phyloP scores from a whole-genome alignment of 2,113 vertebrate genomes.

The Pachypanchax playfairii region DNA sequence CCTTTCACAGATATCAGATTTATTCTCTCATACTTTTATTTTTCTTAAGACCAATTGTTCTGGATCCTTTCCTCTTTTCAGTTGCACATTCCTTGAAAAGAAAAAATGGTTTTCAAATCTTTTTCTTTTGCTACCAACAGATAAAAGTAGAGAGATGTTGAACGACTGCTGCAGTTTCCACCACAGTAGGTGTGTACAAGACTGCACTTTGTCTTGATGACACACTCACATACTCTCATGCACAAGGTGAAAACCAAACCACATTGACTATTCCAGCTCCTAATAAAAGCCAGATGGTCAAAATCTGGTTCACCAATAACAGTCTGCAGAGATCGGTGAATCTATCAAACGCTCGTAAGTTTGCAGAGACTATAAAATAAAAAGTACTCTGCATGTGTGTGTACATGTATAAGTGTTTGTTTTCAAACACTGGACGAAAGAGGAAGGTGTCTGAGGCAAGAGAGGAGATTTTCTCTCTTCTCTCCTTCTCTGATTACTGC shows the following conservation, averaged over 20 bases:
- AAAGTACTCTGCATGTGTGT: slow-evolving; percentile 13
- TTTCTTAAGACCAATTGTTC: too few relatives aligned
- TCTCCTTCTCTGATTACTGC: slow-evolving; percentile 68
- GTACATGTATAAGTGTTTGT: slow-evolving; percentile 48
- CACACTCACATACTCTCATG: background rate
- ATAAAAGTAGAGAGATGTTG: too few relatives aligned
- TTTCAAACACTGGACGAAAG: slow-evolving; percentile 30
- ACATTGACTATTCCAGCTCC: background rate
- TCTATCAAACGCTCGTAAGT: slow-evolving; percentile 14
- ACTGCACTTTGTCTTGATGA: background rate
- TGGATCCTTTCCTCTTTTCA: too few relatives aligned
- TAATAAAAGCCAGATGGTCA: slow-evolving; percentile 9
- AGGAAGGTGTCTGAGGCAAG: slow-evolving; percentile 34
- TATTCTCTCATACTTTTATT: too few relatives aligned
- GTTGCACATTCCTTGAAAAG: too few relatives aligned
- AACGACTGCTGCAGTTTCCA: too few relatives aligned
- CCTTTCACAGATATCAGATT: too few relatives aligned
- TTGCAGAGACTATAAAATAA: slow-evolving; percentile 19
- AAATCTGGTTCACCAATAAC: background rate
- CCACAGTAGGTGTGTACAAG: background rate
- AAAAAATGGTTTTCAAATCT: too few relatives aligned
- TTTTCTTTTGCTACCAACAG: too few relatives aligned
- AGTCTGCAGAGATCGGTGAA: slow-evolving; percentile 12
- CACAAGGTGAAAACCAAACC: background rate
- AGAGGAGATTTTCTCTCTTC: slow-evolving; percentile 58